A percentile compares a stretch with the other conserved stretches of the same genome.
Evolutionary conservation across 2,888 invertebrate genomes (phyloP).

Genomic region (Spilarctia lutea): DNA sequence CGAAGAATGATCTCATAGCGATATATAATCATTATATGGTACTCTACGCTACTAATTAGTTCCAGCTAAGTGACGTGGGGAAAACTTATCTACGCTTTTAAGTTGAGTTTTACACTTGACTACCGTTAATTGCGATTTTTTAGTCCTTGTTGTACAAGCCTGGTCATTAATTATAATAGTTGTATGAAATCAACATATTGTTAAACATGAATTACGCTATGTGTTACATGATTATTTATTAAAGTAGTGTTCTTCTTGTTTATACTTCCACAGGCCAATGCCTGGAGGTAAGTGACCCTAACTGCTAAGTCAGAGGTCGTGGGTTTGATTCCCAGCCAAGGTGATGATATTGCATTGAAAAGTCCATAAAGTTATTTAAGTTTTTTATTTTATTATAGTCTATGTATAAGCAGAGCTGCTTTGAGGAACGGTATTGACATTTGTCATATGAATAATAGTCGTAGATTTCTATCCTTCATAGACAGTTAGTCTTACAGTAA

Average conservation of each 20-base stretch:
- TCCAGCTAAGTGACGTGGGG: slow-evolving; percentile 27
- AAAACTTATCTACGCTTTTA: slow-evolving; percentile 28
- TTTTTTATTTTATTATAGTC: no score
- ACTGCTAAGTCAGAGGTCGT: no score
- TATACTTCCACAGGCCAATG: background rate
- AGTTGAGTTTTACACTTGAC: slow-evolving; percentile 16
- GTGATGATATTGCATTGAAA: no score
- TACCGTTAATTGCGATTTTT: background rate
- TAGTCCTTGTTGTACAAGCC: background rate
- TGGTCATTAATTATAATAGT: background rate
- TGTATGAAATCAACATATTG: background rate
- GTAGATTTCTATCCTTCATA: background rate
- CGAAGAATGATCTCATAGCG: slow-evolving; percentile 13
- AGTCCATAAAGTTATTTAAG: no score
- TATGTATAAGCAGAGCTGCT: background rate
- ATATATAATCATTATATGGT: slow-evolving; percentile 17
- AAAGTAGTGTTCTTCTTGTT: background rate
- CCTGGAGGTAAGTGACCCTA: no score
- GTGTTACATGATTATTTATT: background rate
- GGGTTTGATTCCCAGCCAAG: no score
- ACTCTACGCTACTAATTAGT: slow-evolving; percentile 25
- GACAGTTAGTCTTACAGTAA: background rate
- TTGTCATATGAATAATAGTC: background rate
- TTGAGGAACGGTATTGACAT: background rate
- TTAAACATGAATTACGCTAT: background rate